Base-by-base conservation (phyloP, 2,113 vertebrate species). In the Pangasianodon gigas region DNA sequence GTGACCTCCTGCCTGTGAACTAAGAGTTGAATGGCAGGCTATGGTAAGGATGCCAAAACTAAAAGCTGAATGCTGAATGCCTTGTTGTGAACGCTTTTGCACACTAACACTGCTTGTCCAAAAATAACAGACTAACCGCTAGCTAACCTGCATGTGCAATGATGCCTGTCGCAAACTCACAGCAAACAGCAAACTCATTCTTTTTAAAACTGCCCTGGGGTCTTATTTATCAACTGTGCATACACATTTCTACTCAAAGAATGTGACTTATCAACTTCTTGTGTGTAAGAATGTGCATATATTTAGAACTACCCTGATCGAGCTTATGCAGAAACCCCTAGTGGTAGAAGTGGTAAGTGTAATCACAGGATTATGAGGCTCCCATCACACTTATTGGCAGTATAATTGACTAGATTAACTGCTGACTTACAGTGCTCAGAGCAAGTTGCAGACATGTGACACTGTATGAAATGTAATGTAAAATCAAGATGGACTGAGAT, bases 1-100 rank as follows among this genome's bases (percentile, higher is more conserved):
- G 95, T 98, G 98, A 99, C 95, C 96, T 95, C 95, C 96, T 97
- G 96, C 96, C 96, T 97, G 95, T 94, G 96, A 97, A 96, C 97
- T 96, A 97, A 97, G 93, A 92, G 95, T 94, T 95, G 94, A 96
- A 96, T 96, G 94, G 95, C 97, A 97, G 97, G 95, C 96, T 82
- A 97, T 97, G 98, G 97, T 98, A 98, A 99, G 97, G 91, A 96
- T 92, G 96, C 56, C 87, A 58, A 60, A 58, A 83, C 60, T 91
- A 56, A 88, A 41, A n/a, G 37, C 86, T 44, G 6, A 69, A 41
- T 56, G 69, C 52, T 91, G 79, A 77, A 94, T 95, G 94, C 91
- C 92, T 82, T 85, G 90, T 93, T 95, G 92, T 96, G 95, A 96
- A 95, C 94, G 84, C 80, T 85, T 6, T 41, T 91, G 93, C 87